These are phyloP conservation scores for Drosophila nr. perissopoda DNA, from an alignment of 2,888 invertebrate genomes.

Conservation along the genomic window DNA sequence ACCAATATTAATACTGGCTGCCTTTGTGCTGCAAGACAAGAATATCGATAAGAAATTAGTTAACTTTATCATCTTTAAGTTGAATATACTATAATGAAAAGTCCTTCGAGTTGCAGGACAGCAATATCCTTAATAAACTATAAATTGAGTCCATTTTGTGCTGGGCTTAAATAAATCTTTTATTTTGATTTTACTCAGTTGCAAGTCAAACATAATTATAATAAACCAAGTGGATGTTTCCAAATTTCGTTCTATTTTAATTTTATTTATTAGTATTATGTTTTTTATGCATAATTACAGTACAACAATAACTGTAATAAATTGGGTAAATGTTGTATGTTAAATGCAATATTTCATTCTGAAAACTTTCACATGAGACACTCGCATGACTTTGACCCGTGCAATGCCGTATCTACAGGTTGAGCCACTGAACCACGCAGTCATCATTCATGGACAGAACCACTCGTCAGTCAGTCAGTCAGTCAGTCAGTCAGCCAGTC, in stretches of 20 bases:
- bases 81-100: background rate
- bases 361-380: background rate
- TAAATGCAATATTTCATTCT: background rate
- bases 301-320: background rate
- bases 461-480: conserved; percentile 6
- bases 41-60: background rate
- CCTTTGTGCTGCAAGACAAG: background rate
- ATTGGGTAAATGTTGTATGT: background rate
- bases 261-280: background rate
- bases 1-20: background rate
- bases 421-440: conserved; percentile 58
- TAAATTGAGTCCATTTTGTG: background rate
- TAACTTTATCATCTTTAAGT: background rate
- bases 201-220: background rate
- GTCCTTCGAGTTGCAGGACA: background rate
- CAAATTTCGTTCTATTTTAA: too few relatives aligned
- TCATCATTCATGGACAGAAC: conserved; percentile 42
- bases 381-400: conserved; percentile 18
- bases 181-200: background rate
- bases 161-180: background rate
- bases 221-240: background rate
- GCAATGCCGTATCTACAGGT: conserved; percentile 34
- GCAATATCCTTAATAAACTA: background rate
- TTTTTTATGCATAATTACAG: too few relatives aligned
- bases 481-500: conserved; percentile 1